Evolutionary conservation across 2,113 vertebrate genomes (phyloP).

Genomic region (Trinectes maculatus): DNA sequence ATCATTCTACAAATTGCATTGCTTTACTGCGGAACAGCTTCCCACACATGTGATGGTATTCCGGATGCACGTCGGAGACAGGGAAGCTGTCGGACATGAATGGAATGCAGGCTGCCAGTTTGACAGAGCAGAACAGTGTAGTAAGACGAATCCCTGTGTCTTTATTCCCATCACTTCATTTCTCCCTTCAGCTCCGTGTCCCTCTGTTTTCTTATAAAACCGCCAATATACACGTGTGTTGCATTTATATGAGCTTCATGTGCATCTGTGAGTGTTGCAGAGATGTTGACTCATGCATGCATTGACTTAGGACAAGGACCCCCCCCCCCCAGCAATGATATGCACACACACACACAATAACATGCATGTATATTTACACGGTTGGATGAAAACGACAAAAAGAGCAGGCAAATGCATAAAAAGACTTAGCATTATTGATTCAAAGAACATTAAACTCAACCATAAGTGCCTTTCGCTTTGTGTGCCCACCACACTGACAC

Average conservation of each 20-base stretch:
- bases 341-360: slow-evolving; percentile 17
- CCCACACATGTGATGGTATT: slow-evolving; percentile 46
- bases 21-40: slow-evolving; percentile 37
- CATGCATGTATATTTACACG: slow-evolving; percentile 29
- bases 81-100: slow-evolving; percentile 32
- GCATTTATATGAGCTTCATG: slow-evolving; percentile 10
- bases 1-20: slow-evolving; percentile 28
- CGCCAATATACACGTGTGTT: not conserved
- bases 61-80: slow-evolving; percentile 43
- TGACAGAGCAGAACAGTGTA: slow-evolving; percentile 3
- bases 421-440: not conserved
- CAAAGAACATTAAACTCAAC: slow-evolving; percentile 13
- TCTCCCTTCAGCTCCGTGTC: not conserved
- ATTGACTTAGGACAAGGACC: slow-evolving; percentile 56
- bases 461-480: not conserved
- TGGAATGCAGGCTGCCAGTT: slow-evolving; percentile 18
- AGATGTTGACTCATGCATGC: slow-evolving; percentile 67
- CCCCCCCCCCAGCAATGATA: slow-evolving; percentile 60
- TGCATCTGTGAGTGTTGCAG: slow-evolving; percentile 39
- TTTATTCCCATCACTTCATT: not conserved
- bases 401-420: not conserved
- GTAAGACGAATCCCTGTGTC: not conserved
- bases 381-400: slow-evolving; percentile 16
- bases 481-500: too few relatives aligned
- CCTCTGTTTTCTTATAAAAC: not conserved